Base-by-base conservation (phyloP, 2,113 vertebrate genomes). In the Alligator mississippiensis region DNA sequence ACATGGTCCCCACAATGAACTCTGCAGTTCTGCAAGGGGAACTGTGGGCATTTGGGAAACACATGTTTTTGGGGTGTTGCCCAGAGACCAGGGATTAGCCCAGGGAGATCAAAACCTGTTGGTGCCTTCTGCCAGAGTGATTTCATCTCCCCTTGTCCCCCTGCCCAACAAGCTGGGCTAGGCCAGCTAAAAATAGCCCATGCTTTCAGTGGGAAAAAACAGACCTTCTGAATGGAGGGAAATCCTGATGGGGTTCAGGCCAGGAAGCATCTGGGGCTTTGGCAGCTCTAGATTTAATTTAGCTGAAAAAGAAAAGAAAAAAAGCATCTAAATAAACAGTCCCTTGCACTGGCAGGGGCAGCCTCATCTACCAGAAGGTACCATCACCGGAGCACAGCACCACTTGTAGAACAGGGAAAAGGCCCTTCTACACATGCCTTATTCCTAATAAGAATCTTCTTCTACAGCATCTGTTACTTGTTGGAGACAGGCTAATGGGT, bases 201-300 rank as follows among this genome's bases (percentile, higher is more conserved):
- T 85, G 83, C 34, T 74, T 4, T 47, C 70, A 25, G 60, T 77
- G 70, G 89, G 83, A 90, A 81, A 82, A 61, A 28, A 28, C 68
- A 38, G 61, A 89, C 25, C 77, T 80, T 62, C 55, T 89, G 83
- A 90, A 86, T 61, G 54, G 78, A 86, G 89, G 89, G 83, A 85
- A 86, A 90, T 81, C 89, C 83, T 90, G 61, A 77, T 38, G 57
- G 68, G 78, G 34, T 58, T 90, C 61, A 28, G 27, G 68, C 54
- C 60, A 90, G 89, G 89, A 90, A 90, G 81, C 83, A 90, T 83
- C 89, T 85, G 77, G 66, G 82, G 21, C 89, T 85, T 34, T 72
- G 55, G 60, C 60, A 21, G 77, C 78, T 68, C 47, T 34, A 47
- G 68, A 47, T 77, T 47, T 55, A 75, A 72, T 27, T 17, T 74